Evolutionary conservation across 2,113 vertebrate species (phyloP), one percentile per base, ranked within the genome.

Genomic region (Platysteira castanea): DNA sequence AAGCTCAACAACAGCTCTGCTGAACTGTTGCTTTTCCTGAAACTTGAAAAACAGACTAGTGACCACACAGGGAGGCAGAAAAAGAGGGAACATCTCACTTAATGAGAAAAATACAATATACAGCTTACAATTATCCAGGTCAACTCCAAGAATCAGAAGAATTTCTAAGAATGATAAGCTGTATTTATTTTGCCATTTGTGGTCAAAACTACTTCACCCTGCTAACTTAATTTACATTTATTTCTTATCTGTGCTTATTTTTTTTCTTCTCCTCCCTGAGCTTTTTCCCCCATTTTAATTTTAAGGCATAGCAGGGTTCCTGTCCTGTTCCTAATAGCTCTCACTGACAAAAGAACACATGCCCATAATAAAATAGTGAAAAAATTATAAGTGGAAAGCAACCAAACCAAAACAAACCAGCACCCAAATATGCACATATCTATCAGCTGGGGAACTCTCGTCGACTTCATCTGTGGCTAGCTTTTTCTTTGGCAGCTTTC

Each of bases 231-330:
- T 85, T 80, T 84, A 46, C 52, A 93, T 92, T 95, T 96, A 79
- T 74, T 91, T 95, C 82, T 92, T 86, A 95, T 78, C 74, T 91
- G 30, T 76, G 53, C 47, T 60, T 20, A 10, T 74, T 89, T 92
- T 70, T 83, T 83, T 84, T 33, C 64, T 87, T 75, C 41, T 82
- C 26, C n/a, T 13, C 20, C 27, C 47, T 83, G 35, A 92, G 69
- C 6, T 79, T 63, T 90, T 67, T 90, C 50, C 3, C 44, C 54
- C 22, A 0, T 73, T 95, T 82, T 96, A 96, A 96, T 96, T 97
- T 97, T 95, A 96, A 95, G 76, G 95, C 95, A 95, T 80, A 87
- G 60, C 77, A 94, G 80, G 87, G 77, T 85, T 97, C 54, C 90
- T 93, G 87, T 69, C 87, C 92, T 92, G 50, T 44, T 95, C 83